A percentile compares a stretch with the other conserved stretches of the same genome.
Conservation (phyloP, 2,113 vertebrate genomes). For the Ploceus nigricollis region DNA sequence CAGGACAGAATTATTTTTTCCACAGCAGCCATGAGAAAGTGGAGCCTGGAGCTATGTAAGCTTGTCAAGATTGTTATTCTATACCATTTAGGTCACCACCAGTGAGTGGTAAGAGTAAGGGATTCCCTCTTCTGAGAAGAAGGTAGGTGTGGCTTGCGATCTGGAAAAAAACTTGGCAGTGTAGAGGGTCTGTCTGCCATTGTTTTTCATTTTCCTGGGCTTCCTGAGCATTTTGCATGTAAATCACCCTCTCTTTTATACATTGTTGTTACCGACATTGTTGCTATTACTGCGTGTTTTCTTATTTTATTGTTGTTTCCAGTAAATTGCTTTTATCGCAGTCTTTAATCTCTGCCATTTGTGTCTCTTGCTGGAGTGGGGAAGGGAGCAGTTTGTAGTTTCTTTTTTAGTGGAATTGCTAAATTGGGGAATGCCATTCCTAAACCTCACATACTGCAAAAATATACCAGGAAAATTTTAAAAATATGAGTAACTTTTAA, state of each 20-base stretch:
- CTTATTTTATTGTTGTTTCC: neutral
- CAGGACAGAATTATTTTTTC: neutral
- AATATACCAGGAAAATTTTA: neutral
- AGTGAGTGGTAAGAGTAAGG: neutral
- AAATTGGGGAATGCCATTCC: neutral
- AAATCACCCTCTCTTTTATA: neutral
- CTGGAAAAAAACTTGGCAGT: neutral
- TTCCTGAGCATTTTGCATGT: neutral
- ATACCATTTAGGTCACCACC: neutral
- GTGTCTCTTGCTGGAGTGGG: neutral
- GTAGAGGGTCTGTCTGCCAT: neutral
- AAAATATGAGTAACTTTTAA: neutral
- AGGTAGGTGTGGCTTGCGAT: neutral
- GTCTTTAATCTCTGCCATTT: neutral
- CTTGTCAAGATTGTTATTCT: neutral
- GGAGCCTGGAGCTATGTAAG: neutral
- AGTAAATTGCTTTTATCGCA: neutral
- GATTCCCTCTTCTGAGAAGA: neutral
- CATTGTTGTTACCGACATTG: neutral
- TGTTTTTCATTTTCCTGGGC: neutral
- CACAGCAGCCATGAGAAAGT: neutral
- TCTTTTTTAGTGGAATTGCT: neutral
- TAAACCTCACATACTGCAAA: neutral
- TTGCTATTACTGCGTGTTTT: neutral
- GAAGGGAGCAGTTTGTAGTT: accelerated